phyloP scores from a whole-genome alignment of 2,113 vertebrate genomes.

The Nannobrachium achirus region DNA sequence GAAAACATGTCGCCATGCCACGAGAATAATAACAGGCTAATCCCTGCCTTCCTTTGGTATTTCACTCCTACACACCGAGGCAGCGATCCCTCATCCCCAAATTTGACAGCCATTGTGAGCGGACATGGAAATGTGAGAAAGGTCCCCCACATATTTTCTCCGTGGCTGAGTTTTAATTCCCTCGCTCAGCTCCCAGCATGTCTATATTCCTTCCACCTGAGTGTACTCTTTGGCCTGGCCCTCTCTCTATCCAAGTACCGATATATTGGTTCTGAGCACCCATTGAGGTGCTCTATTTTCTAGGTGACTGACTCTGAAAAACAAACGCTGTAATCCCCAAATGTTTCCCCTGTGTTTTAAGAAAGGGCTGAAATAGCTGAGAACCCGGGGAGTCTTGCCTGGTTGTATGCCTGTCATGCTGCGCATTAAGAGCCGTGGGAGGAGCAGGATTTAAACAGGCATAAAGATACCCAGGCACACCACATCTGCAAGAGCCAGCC shows the following conservation, averaged over 20 bases:
- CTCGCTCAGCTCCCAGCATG: conserved; percentile 73
- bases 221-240: conserved; percentile 71
- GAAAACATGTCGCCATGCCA: conserved; percentile 58
- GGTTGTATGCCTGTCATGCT: conserved; percentile 82
- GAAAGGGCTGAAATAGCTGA: conserved; percentile 74
- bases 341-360: conserved; percentile 84
- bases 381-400: conserved; percentile 67
- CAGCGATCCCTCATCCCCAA: conserved; percentile 70
- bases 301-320: conserved; percentile 85
- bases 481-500: conserved; percentile 16
- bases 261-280: conserved; percentile 76
- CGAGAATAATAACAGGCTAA: conserved; percentile 70
- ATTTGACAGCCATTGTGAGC: conserved; percentile 64
- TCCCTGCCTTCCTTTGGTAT: conserved; percentile 57
- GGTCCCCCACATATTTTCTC: conserved; percentile 60
- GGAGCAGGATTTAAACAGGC: conserved; percentile 77
- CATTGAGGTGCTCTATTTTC: conserved; percentile 85
- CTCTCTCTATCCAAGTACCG: conserved; percentile 61
- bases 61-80: conserved; percentile 58
- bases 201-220: conserved; percentile 81
- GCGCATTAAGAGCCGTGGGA: conserved; percentile 78
- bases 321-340: conserved; percentile 81
- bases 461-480: conserved; percentile 68
- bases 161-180: conserved; percentile 79
- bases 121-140: conserved; percentile 82